Percentiles rank a stretch among this genome's conserved stretches.
Conservation (phyloP, 2,888 invertebrate species). For the Parthenolecanium corni region DNA sequence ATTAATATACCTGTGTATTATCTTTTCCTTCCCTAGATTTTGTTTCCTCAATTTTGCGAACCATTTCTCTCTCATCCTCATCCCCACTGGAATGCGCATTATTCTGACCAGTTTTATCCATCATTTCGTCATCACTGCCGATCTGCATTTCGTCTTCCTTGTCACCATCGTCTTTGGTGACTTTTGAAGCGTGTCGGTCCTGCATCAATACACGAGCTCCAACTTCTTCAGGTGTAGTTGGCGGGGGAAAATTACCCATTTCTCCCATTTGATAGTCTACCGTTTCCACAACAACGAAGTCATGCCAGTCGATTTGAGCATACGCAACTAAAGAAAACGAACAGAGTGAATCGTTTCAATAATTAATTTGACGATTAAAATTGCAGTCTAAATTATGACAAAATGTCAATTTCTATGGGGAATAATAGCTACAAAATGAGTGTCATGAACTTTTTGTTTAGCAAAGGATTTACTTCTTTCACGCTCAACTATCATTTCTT, state of each 20-base stretch:
- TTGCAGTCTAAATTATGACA: too few relatives aligned
- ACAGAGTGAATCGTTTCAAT: neutral
- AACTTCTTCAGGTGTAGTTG: slow-evolving; percentile 93
- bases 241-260: slow-evolving; percentile 89
- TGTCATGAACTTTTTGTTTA: too few relatives aligned
- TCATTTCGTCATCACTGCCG: slow-evolving; percentile 33
- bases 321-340: slow-evolving; percentile 57
- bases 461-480: slow-evolving; percentile 55
- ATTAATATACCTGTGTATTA: slow-evolving; percentile 40
- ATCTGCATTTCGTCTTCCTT: slow-evolving; percentile 50
- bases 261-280: slow-evolving; percentile 85
- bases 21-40: slow-evolving; percentile 39
- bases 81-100: slow-evolving; percentile 30
- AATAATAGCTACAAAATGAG: too few relatives aligned
- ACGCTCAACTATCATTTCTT: slow-evolving; percentile 88
- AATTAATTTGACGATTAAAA: neutral
- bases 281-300: slow-evolving; percentile 98
- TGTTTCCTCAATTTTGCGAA: slow-evolving; percentile 30
- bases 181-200: slow-evolving; percentile 73
- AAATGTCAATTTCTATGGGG: too few relatives aligned
- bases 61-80: slow-evolving; percentile 28
- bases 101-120: slow-evolving; percentile 35
- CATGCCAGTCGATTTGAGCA: slow-evolving; percentile 99
- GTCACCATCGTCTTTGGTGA: slow-evolving; percentile 76
- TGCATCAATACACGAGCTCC: slow-evolving; percentile 87